phyloP scores from a whole-genome alignment of 2,888 invertebrate species.

The Drepanosiphum platanoidis region DNA sequence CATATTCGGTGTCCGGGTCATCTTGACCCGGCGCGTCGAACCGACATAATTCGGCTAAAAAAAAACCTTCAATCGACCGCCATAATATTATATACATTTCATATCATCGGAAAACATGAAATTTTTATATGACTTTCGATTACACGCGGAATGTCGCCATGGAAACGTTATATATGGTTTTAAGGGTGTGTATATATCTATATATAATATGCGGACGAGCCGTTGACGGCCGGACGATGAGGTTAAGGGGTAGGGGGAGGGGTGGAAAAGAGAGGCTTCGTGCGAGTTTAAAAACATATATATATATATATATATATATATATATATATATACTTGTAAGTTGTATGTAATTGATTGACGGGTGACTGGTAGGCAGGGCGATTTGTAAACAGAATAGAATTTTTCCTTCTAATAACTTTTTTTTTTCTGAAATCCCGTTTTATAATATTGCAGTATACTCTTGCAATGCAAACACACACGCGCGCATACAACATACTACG shows the following conservation, averaged over 20 bases:
- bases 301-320: not conserved
- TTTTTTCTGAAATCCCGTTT: not conserved
- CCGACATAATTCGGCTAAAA: not conserved
- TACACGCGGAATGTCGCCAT: constrained; percentile 24
- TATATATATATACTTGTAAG: not conserved
- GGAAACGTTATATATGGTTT: constrained; percentile 13
- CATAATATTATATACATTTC: not conserved
- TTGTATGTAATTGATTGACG: not conserved
- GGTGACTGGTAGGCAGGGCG: not conserved
- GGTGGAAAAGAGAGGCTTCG: not conserved
- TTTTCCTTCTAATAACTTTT: not conserved
- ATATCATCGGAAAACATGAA: not conserved
- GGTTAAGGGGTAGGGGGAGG: not conserved
- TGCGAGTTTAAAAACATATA: not conserved
- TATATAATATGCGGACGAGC: not conserved
- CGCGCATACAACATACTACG: not conserved
- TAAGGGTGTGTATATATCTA: not conserved
- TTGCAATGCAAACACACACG: too few species aligned
- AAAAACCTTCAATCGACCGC: not conserved
- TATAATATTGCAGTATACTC: not conserved
- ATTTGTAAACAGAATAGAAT: not conserved
- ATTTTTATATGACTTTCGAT: constrained; percentile 5
- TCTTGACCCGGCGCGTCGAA: not conserved
- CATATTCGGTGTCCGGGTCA: not conserved
- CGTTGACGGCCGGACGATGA: not conserved